A percentile compares a stretch with the other conserved stretches of the same genome.
Conservation (phyloP, 2,113 vertebrate genomes). For the Clinocottus analis region DNA sequence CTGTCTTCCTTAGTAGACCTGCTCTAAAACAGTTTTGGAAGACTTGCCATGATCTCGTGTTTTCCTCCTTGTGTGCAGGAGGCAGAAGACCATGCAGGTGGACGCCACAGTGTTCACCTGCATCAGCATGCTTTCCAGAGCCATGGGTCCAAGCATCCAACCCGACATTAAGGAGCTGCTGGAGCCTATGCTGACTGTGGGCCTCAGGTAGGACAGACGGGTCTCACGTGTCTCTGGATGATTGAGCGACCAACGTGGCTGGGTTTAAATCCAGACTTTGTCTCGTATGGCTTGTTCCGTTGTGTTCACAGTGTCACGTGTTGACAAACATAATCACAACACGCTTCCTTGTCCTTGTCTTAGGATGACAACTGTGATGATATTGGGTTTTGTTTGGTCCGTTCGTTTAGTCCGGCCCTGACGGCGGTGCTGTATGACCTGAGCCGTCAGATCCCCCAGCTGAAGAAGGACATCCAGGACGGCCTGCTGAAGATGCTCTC, state of each 20-base stretch:
- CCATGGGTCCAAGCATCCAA: conserved; percentile 96
- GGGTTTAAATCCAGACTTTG: not conserved
- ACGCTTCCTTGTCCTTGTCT: not conserved
- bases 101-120: conserved; percentile 98
- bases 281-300: not conserved
- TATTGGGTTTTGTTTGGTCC: not conserved
- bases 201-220: conserved; percentile 87
- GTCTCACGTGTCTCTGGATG: not conserved
- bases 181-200: conserved; percentile 98
- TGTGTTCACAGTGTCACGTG: not conserved
- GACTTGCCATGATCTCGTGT: not conserved
- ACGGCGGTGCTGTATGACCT: conserved; percentile 97
- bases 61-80: conserved; percentile 79
- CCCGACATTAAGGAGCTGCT: conserved; percentile 98
- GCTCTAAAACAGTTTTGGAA: not conserved
- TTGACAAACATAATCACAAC: not conserved
- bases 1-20: too few species aligned
- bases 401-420: conserved; percentile 88
- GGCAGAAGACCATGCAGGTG: conserved; percentile 97
- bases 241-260: not conserved
- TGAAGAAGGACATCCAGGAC: conserved; percentile 99
- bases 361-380: not conserved
- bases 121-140: conserved; percentile 97
- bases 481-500: conserved; percentile 99
- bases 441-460: conserved; percentile 96